These are phyloP conservation scores for Geotrupes spiniger DNA, from an alignment of 2,888 invertebrate genomes.

Conservation along the genomic window DNA sequence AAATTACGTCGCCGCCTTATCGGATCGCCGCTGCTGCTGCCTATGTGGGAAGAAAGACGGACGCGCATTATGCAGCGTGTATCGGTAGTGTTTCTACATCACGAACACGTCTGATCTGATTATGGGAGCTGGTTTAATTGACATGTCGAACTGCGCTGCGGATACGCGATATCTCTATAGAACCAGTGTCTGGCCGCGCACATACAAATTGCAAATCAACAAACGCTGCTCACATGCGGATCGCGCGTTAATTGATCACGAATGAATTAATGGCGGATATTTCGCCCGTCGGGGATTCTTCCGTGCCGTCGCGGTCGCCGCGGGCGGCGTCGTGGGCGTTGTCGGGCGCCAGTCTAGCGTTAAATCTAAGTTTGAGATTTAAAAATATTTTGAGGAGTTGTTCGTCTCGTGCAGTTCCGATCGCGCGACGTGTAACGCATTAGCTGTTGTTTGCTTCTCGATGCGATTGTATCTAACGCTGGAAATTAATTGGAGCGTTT, in stretches of 20 bases:
- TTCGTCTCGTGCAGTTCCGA: too few species aligned
- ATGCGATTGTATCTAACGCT: too few species aligned
- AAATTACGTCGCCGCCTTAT: constrained; percentile 11
- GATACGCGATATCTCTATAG: constrained; percentile 17
- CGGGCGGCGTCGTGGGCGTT: constrained; percentile 17
- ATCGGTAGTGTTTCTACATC: constrained; percentile 16
- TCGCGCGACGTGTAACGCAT: too few species aligned
- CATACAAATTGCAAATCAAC: background rate
- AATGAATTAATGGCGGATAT: constrained; percentile 20
- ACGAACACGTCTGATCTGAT: constrained; percentile 25
- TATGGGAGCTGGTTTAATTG: constrained; percentile 28
- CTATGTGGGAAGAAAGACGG: too few species aligned
- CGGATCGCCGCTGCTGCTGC: background rate
- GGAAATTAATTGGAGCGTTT: too few species aligned
- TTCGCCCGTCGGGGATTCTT: constrained; percentile 8
- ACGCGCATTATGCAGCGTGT: too few species aligned
- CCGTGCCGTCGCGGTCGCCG: constrained; percentile 12
- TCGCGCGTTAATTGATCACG: constrained; percentile 20
- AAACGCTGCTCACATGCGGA: constrained; percentile 1
- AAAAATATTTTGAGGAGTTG: constrained; percentile 10
- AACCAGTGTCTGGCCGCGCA: constrained; percentile 8
- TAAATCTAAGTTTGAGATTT: constrained; percentile 18
- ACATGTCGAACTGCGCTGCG: constrained; percentile 22
- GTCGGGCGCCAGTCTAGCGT: constrained; percentile 19
- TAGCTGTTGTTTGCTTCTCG: too few species aligned